Evolutionary conservation across 1,140 invertebrate species (phyloP).

Genomic region (Probaryconus sp.): DNA sequence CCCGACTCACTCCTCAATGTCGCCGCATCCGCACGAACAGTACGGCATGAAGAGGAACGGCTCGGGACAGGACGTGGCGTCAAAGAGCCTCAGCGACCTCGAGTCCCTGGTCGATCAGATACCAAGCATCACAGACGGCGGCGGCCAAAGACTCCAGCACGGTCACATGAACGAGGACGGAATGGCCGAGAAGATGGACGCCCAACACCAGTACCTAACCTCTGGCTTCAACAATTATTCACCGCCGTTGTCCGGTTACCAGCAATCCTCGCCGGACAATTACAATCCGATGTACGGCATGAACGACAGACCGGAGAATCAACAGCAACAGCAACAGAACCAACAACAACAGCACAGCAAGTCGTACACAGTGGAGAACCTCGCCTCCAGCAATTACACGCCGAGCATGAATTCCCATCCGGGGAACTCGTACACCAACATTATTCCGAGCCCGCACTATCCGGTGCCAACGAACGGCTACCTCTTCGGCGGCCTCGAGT

Average conservation of each 20-base stretch:
- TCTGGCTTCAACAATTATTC: conserved; percentile 52
- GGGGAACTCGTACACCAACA: conserved; percentile 71
- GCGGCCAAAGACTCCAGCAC: conserved; percentile 72
- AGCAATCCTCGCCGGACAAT: conserved; percentile 71
- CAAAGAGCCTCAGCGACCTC: conserved; percentile 91
- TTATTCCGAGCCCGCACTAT: conserved; percentile 74
- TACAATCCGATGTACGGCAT: conserved; percentile 69
- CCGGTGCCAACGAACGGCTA: conserved; percentile 75
- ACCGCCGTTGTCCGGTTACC: too few species aligned
- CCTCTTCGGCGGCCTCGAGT: conserved; percentile 73
- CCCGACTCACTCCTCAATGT: conserved; percentile 73
- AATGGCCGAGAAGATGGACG: conserved; percentile 64
- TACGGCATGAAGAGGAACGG: conserved; percentile 70
- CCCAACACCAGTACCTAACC: conserved; percentile 70
- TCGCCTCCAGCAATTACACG: conserved; percentile 76
- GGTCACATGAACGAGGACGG: conserved; percentile 68
- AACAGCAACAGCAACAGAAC: conserved; percentile 65
- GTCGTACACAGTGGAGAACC: conserved; percentile 75
- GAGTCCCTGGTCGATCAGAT: conserved; percentile 95
- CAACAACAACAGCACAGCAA: conserved; percentile 75
- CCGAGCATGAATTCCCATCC: conserved; percentile 71
- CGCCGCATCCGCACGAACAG: conserved; percentile 74
- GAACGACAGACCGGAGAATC: conserved; percentile 63
- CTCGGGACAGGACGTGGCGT: conserved; percentile 85
- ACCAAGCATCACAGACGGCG: conserved; percentile 88